Percentiles rank a stretch among this genome's conserved stretches.
phyloP scores from a whole-genome alignment of 2,797 vertebrate species.

The Tadarida brasiliensis region DNA sequence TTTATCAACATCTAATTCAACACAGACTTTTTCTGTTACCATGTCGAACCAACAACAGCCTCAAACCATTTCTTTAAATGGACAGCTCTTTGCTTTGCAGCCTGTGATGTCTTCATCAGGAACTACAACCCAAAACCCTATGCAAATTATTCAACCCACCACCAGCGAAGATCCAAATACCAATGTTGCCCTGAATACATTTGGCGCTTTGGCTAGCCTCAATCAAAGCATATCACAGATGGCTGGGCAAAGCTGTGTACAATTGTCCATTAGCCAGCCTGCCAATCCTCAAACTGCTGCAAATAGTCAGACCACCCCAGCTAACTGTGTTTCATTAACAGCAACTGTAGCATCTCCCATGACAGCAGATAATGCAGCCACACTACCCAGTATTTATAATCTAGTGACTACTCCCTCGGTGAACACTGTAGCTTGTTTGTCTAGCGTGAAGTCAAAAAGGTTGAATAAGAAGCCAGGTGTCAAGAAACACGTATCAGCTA shows the following conservation, averaged over 20 bases:
- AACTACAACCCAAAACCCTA: slow-evolving; percentile 91
- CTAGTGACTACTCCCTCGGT: slow-evolving; percentile 74
- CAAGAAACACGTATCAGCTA: slow-evolving; percentile 87
- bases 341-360: slow-evolving; percentile 75
- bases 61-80: slow-evolving; percentile 98
- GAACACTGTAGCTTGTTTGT: slow-evolving; percentile 79
- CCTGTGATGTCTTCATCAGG: slow-evolving; percentile 95
- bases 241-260: slow-evolving; percentile 92
- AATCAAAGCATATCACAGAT: slow-evolving; percentile 98
- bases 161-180: slow-evolving; percentile 96
- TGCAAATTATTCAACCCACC: slow-evolving; percentile 97
- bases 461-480: slow-evolving; percentile 90
- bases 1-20: slow-evolving; percentile 85
- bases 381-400: slow-evolving; percentile 73
- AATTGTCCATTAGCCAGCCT: slow-evolving; percentile 88
- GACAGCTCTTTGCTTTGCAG: slow-evolving; percentile 97
- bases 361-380: slow-evolving; percentile 80
- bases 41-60: slow-evolving; percentile 90
- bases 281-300: slow-evolving; percentile 84
- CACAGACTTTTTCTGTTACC: slow-evolving; percentile 89
- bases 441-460: slow-evolving; percentile 90
- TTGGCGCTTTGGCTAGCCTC: slow-evolving; percentile 97
- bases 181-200: slow-evolving; percentile 96
- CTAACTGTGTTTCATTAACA: slow-evolving; percentile 85
- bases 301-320: slow-evolving; percentile 85